A percentile compares a stretch with the other conserved stretches of the same genome.
phyloP scores from a whole-genome alignment of 2,888 invertebrate genomes.

The Morpho achilles region DNA sequence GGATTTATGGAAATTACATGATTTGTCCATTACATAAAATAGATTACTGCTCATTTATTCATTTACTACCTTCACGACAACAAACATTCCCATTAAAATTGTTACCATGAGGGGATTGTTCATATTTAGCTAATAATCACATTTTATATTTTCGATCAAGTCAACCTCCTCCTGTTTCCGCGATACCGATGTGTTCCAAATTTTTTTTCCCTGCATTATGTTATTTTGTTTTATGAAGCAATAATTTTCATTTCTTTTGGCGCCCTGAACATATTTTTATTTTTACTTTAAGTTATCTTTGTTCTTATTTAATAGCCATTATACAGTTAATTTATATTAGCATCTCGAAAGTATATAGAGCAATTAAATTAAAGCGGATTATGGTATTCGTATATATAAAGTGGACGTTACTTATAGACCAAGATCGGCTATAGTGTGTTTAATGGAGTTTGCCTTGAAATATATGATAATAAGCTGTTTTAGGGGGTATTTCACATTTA shows the following conservation, averaged over 20 bases:
- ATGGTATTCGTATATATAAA: no score
- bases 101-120: slow-evolving; percentile 69
- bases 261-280: slow-evolving; percentile 54
- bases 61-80: slow-evolving; percentile 12
- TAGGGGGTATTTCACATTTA: no score
- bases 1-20: slow-evolving; percentile 64
- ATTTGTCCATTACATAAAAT: slow-evolving; percentile 23
- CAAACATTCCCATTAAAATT: slow-evolving; percentile 25
- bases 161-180: slow-evolving; percentile 76
- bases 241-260: slow-evolving; percentile 46
- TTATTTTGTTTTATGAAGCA: slow-evolving; percentile 29
- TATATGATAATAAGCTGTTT: no score
- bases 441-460: no score
- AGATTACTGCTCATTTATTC: slow-evolving; percentile 16
- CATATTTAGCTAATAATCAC: slow-evolving; percentile 30
- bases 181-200: slow-evolving; percentile 37
- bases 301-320: slow-evolving; percentile 5
- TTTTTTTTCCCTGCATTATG: slow-evolving; percentile 38
- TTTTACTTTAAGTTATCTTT: slow-evolving; percentile 4
- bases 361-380: no score
- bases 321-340: background rate
- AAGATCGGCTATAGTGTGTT: no score
- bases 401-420: no score
- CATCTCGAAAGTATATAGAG: no score
- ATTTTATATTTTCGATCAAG: slow-evolving; percentile 48